phyloP scores from a whole-genome alignment of 2,888 invertebrate genomes.

The Panorpa germanica region DNA sequence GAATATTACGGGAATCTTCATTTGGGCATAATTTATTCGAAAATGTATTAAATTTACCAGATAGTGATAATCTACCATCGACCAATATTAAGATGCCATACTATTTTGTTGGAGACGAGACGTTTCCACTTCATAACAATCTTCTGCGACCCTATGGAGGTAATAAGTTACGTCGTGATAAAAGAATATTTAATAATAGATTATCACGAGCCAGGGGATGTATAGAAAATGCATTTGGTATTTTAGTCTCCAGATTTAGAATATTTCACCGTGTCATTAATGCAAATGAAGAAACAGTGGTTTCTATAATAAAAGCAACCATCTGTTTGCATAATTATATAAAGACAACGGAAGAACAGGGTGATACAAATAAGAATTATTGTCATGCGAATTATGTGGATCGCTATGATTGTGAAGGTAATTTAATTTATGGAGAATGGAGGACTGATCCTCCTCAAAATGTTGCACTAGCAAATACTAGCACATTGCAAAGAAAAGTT shows the following conservation, averaged over 20 bases:
- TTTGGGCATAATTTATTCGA: slow-evolving; percentile 7
- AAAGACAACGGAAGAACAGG: too few relatives aligned
- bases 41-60: slow-evolving; percentile 4
- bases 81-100: slow-evolving; percentile 4
- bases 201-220: slow-evolving; percentile 11
- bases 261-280: too few relatives aligned
- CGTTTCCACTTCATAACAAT: slow-evolving; percentile 12
- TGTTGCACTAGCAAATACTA: too few relatives aligned
- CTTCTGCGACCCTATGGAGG: slow-evolving; percentile 6
- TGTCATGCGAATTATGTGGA: too few relatives aligned
- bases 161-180: not conserved
- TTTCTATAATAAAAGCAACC: too few relatives aligned
- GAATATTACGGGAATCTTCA: slow-evolving; percentile 4
- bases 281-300: too few relatives aligned
- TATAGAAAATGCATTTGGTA: slow-evolving; percentile 12
- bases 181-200: slow-evolving; percentile 10
- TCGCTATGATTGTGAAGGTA: too few relatives aligned
- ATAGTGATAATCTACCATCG: not conserved
- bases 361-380: too few relatives aligned
- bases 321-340: too few relatives aligned
- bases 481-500: too few relatives aligned
- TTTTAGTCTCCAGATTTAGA: slow-evolving; percentile 10
- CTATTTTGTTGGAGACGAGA: slow-evolving; percentile 11
- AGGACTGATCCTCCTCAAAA: too few relatives aligned
- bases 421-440: too few relatives aligned